Evolutionary conservation across 1,140 invertebrate genomes (phyloP).

Genomic region (Rhopalosiphum maidis): DNA sequence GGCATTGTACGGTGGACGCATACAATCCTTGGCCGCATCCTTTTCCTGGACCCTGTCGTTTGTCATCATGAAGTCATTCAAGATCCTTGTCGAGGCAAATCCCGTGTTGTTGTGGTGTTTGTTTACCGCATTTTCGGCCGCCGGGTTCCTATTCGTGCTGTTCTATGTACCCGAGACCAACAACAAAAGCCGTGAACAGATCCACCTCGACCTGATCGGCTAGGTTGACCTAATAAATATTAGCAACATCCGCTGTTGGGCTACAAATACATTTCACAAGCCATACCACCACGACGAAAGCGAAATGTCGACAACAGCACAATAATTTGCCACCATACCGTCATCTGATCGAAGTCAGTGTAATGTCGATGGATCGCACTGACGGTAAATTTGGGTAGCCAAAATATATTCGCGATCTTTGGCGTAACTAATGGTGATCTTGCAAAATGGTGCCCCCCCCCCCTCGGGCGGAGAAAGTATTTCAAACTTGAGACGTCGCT

Average conservation of each 20-base stretch:
- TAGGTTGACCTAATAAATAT: background rate
- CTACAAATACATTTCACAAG: background rate
- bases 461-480: background rate
- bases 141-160: slow-evolving; percentile 76
- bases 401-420: too few relatives aligned
- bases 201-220: slow-evolving; percentile 70
- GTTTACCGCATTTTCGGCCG: slow-evolving; percentile 83
- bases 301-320: background rate
- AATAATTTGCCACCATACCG: background rate
- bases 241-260: background rate
- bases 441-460: too few relatives aligned
- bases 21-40: slow-evolving; percentile 65
- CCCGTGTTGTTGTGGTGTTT: slow-evolving; percentile 74
- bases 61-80: slow-evolving; percentile 66
- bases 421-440: background rate
- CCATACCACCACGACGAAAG: too few relatives aligned
- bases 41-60: slow-evolving; percentile 67
- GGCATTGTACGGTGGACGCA: slow-evolving; percentile 68
- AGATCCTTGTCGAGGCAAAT: background rate
- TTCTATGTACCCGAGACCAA: slow-evolving; percentile 89
- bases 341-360: too few relatives aligned
- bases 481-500: background rate
- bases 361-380: too few relatives aligned
- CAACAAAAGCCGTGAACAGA: slow-evolving; percentile 83
- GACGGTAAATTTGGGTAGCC: too few relatives aligned